Conservation (phyloP, 2,888 invertebrate genomes). For the Chymomyza amoena region DNA sequence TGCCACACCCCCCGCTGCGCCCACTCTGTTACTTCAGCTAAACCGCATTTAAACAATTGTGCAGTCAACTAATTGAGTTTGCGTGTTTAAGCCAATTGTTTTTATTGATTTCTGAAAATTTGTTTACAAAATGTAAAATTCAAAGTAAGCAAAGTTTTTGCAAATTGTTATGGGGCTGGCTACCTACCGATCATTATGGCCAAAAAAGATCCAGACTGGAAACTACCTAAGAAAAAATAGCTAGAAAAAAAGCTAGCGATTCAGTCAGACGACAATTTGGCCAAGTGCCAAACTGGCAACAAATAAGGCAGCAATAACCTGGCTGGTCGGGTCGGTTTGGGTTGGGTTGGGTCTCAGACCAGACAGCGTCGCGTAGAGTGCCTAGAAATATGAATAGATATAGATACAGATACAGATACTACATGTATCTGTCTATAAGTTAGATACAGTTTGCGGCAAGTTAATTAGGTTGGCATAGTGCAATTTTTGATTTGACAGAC, state of each 20-base stretch:
- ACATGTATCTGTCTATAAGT: background rate
- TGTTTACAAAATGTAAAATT: slow-evolving; percentile 50
- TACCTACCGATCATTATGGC: background rate
- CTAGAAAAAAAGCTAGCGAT: slow-evolving; percentile 20
- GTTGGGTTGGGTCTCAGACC: background rate
- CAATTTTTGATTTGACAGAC: slow-evolving; percentile 2
- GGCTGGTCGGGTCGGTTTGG: background rate
- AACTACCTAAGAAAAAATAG: background rate
- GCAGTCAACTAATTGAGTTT: slow-evolving; percentile 65
- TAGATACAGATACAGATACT: too few species aligned
- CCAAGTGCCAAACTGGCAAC: slow-evolving; percentile 48
- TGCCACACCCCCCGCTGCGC: too few species aligned
- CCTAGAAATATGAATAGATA: background rate
- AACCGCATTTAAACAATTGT: slow-evolving; percentile 5
- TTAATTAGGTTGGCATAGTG: slow-evolving; percentile 2
- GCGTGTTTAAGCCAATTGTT: slow-evolving; percentile 65
- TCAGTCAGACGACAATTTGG: slow-evolving; percentile 55
- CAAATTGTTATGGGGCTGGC: too few species aligned
- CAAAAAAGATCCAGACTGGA: background rate
- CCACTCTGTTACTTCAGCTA: background rate
- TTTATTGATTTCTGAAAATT: slow-evolving; percentile 60
- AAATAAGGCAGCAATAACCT: slow-evolving; percentile 40
- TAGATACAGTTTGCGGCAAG: slow-evolving; percentile 1
- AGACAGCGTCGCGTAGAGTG: background rate
- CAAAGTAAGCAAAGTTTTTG: background rate